These are phyloP conservation scores for Drosophila austrosaltans DNA, from an alignment of 2,888 invertebrate genomes.

Conservation along the genomic window DNA sequence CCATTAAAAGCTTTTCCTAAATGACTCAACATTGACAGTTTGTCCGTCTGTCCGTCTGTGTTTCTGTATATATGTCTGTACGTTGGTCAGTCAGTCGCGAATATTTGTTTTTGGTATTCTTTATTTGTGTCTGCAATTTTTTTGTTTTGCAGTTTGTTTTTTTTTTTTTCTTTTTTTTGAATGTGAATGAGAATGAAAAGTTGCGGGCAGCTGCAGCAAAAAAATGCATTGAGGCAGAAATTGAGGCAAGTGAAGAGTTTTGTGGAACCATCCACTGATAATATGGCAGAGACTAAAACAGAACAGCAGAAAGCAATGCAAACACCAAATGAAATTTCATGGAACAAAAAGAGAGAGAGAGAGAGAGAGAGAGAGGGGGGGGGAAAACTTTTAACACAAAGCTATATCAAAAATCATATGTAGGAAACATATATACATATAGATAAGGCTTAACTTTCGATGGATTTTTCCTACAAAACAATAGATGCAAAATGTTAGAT, in stretches of 20 bases:
- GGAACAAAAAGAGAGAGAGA: not conserved
- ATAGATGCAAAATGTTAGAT: too few species aligned
- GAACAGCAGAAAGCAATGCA: not conserved
- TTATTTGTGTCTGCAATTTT: conserved; percentile 12
- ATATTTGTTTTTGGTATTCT: conserved; percentile 39
- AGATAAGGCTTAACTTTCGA: conserved; percentile 3
- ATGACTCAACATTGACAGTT: conserved; percentile 61
- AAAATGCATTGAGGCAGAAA: conserved; percentile 22
- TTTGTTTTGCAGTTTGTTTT: not conserved
- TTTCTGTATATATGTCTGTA: conserved; percentile 43
- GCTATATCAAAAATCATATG: not conserved
- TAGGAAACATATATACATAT: not conserved
- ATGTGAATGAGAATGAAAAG: conserved; percentile 42
- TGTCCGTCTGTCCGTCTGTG: conserved; percentile 5
- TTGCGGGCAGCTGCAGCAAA: conserved; percentile 17
- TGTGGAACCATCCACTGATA: not conserved
- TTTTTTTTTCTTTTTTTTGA: conserved; percentile 44
- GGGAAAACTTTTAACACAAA: not conserved
- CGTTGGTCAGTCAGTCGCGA: conserved; percentile 20
- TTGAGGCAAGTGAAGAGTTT: conserved; percentile 6
- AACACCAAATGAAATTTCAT: not conserved
- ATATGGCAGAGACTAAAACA: not conserved
- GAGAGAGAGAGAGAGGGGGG: not conserved
- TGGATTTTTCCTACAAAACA: not conserved
- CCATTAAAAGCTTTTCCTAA: conserved; percentile 69